phyloP scores from a whole-genome alignment of 2,113 vertebrate genomes.

The Laticauda colubrina region DNA sequence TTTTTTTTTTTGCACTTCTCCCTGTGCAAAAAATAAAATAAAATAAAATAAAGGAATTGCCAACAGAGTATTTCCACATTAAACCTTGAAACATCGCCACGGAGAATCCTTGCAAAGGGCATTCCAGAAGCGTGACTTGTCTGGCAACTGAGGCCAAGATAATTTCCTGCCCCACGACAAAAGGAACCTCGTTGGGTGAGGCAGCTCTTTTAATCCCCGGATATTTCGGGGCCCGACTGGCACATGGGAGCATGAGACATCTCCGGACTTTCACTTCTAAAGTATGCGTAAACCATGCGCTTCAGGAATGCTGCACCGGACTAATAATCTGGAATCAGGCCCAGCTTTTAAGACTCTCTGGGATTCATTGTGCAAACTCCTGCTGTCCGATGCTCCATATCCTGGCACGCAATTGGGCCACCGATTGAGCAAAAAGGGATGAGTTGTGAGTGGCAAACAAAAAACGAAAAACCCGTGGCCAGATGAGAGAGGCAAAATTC shows the following conservation, averaged over 20 bases:
- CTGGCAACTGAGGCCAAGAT: neutral
- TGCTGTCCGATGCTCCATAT: neutral
- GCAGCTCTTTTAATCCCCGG: neutral
- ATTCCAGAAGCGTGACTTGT: constrained; percentile 4
- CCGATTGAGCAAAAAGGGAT: neutral
- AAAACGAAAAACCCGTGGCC: too few relatives aligned
- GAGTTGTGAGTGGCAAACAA: neutral
- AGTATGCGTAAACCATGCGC: neutral
- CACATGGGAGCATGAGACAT: too few relatives aligned
- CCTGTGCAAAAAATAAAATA: neutral
- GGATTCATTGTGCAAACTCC: neutral
- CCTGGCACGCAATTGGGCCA: neutral
- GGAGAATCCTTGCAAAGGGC: neutral
- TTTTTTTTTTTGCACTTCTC: too few relatives aligned
- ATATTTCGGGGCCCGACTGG: neutral
- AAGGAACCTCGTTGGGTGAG: neutral
- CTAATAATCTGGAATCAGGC: neutral
- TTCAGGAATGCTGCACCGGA: neutral
- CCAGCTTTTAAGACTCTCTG: neutral
- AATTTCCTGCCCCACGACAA: neutral
- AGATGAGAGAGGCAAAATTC: neutral
- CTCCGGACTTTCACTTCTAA: neutral
- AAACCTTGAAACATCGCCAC: neutral
- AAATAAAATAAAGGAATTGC: neutral
- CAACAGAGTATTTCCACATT: neutral